Base-by-base conservation (phyloP, 2,888 invertebrate genomes). In the Blastobasis adustella region DNA sequence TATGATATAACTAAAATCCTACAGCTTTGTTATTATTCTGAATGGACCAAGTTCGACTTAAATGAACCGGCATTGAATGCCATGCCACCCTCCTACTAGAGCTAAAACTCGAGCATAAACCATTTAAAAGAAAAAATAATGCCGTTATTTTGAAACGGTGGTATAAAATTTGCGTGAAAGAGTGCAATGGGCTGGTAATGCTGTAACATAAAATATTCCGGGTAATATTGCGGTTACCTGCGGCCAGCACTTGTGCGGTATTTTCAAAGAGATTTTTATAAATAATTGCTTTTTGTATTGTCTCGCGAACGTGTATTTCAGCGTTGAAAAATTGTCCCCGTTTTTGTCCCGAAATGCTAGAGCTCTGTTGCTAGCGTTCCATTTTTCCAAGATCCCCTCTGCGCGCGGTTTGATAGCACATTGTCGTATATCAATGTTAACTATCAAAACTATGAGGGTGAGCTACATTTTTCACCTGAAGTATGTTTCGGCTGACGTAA, bases 401-500 rank as follows among this genome's bases (percentile, higher is more conserved):
- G 23, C 3, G 10, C 39, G 43, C 36, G 47, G 7, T 7, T 41
- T 41, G 41, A 41, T 41, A 7, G 7, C 8, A 41, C 7, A 41
- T 41, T 7, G 7, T 44, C 10, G 37, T 10, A 38, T 38, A 44
- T 46, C 37, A 45, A n/a, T 37, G 44, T 49, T 42, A 72, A 76
- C 60, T 65, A 77, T 73, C 82, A 84, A 83, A 74, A 77, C 63
- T 59, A 58, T 51, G 54, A 52, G 59, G 51, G 52, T 77, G 65
- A 49, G 55, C 66, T 78, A 81, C 58, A 80, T 70, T 73, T 79
- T 82, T 76, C 76, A 86, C 86, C 83, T 86, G 84, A 83, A 84
- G 76, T 81, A 82, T 81, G 78, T 82, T 80, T 79, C 75, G 70
- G 76, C 76, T 85, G 84, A 84, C 76, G 80, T 85, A 85, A 87